Percentiles rank a stretch among this genome's conserved stretches.
Conservation (phyloP, 2,797 vertebrate genomes). For the Spinus pinus region DNA sequence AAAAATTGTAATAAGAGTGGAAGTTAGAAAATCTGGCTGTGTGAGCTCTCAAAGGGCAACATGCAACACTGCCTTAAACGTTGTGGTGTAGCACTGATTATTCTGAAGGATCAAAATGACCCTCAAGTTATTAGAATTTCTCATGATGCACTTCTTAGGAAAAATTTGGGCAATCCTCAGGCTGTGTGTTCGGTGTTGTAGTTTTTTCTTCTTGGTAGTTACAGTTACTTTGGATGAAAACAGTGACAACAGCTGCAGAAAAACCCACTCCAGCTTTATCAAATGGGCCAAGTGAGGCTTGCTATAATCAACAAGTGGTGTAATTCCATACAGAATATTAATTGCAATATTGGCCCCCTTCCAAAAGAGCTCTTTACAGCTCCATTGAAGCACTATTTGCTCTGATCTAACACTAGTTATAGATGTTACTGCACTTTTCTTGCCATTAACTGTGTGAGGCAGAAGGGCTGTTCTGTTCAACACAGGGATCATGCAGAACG, state of each 20-base stretch:
- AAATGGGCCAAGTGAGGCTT: background rate
- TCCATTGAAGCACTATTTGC: background rate
- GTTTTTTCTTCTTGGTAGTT: background rate
- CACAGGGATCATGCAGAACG: background rate
- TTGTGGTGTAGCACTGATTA: no score
- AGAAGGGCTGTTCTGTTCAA: background rate
- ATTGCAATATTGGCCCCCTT: background rate
- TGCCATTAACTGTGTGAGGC: background rate
- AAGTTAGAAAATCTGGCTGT: background rate
- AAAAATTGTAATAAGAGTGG: background rate
- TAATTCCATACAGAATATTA: background rate
- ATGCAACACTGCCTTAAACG: accelerated
- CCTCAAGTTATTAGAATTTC: background rate
- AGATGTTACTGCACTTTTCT: background rate
- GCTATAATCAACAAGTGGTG: background rate
- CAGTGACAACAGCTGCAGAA: background rate
- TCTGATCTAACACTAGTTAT: background rate
- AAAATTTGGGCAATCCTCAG: accelerated
- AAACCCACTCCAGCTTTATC: background rate
- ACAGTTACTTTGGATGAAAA: background rate
- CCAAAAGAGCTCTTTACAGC: background rate
- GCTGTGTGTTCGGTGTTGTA: accelerated
- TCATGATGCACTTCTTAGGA: background rate
- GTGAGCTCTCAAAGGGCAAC: background rate
- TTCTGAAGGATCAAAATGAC: background rate